Evolutionary conservation across 2,888 invertebrate species (phyloP).

Genomic region (Noctua janthina): DNA sequence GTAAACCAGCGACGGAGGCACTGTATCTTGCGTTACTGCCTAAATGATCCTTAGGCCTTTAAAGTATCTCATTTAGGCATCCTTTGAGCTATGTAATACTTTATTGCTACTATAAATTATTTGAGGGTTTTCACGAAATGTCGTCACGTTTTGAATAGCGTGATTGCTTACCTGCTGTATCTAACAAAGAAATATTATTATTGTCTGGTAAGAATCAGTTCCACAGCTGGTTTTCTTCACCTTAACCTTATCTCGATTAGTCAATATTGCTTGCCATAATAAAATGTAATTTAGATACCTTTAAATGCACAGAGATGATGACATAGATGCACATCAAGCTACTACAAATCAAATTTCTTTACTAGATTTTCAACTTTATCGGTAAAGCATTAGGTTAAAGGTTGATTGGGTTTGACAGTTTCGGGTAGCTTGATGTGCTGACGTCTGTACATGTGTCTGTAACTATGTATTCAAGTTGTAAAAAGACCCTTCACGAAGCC

Average conservation of each 20-base stretch:
- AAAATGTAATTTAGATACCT: not conserved
- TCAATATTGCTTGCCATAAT: not conserved
- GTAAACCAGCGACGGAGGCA: constrained; percentile 23
- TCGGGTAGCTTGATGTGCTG: too few relatives aligned
- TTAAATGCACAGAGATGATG: not conserved
- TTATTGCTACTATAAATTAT: constrained; percentile 40
- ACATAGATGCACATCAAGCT: not conserved
- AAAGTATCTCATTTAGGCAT: constrained; percentile 45
- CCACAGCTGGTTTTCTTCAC: not conserved
- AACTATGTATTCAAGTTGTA: not conserved
- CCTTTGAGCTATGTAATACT: constrained; percentile 38
- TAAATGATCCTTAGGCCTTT: constrained; percentile 26
- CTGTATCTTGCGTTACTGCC: constrained; percentile 31
- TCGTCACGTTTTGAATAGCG: constrained; percentile 16
- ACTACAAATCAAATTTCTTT: too few relatives aligned
- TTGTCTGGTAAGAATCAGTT: not conserved
- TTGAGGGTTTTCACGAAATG: constrained; percentile 1
- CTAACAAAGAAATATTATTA: not conserved
- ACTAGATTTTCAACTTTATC: too few relatives aligned
- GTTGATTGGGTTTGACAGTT: too few relatives aligned
- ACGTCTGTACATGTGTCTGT: too few relatives aligned
- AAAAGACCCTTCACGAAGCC: too few relatives aligned
- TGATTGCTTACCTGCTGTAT: not conserved
- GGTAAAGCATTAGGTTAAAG: too few relatives aligned
- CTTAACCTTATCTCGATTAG: not conserved